Evolutionary conservation across 2,797 vertebrate genomes (phyloP), one percentile per base, ranked within the genome.

Genomic region (Enteromius afrohamiltoni): DNA sequence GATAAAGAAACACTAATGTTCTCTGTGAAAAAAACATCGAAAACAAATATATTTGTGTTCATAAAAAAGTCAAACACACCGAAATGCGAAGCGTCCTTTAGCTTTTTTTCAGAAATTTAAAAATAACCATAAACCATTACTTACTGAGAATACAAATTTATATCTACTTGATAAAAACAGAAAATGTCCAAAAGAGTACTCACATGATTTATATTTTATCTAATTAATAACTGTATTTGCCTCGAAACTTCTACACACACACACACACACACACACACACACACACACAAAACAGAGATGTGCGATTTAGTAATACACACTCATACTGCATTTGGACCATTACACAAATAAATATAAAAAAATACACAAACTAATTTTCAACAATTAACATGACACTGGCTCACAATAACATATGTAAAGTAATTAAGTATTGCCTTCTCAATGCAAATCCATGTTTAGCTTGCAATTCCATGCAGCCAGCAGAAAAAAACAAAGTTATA

Each of bases 311-410:
- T 60, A 70, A 40, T 34, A 81, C 8, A 62, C 53, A 17, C 47
- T 9, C 19, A 53, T 29, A 55, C 16, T 58, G 42, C 11, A 62
- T 62, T 62, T 14, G 9, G 26, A 37, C 34, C 29, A 55, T 21
- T 60, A 47, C 42, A 70, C 37, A 31, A 21, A 3, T 60, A 64
- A 31, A 3, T 17, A 64, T 31, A 34, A 51, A 13, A 67, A 68
- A 79, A 51, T 7, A 67, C 29, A 79, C 62, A 3, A 6, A 21
- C 49, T 67, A 47, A 77, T 77, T 45, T 62, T 62, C 55, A 23
- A 67, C 62, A 37, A 31, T 23, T 21, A 67, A 23, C 62, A 67
- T 4, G 37, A 67, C 21, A 31, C 67, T 79, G 42, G n/a, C 29
- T 37, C 67, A 3, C 60, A 67, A 62, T 11, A 51, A 55, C 21